Evolutionary conservation across 2,113 vertebrate genomes (phyloP).

Genomic region (Limnothrissa miodon): DNA sequence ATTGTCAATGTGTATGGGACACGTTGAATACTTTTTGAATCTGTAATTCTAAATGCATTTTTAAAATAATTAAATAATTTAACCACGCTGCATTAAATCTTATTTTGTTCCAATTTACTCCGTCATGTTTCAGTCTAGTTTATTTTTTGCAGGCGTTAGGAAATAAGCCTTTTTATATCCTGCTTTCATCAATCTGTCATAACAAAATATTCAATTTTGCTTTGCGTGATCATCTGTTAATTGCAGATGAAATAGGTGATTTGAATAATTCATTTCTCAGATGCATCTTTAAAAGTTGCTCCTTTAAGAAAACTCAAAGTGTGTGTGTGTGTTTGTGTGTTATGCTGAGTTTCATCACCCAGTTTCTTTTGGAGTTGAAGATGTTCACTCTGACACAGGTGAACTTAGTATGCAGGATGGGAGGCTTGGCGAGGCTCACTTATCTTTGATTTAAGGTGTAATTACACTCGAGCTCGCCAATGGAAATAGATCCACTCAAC

Average conservation of each 20-base stretch:
- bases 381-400: not conserved
- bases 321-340: not conserved
- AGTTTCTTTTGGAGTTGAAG: not conserved
- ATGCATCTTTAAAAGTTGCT: not conserved
- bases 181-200: conserved; percentile 3
- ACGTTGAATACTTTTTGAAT: not conserved
- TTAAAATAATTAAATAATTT: not conserved
- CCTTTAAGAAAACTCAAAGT: not conserved
- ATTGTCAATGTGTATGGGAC: not conserved
- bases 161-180: not conserved
- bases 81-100: not conserved
- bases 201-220: conserved; percentile 9
- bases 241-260: conserved; percentile 5
- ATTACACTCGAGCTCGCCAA: not conserved
- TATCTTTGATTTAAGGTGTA: conserved; percentile 2
- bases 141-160: not conserved
- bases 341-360: not conserved
- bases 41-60: not conserved
- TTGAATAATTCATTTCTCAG: conserved; percentile 9
- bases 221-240: conserved; percentile 6
- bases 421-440: not conserved
- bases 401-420: conserved; percentile 1
- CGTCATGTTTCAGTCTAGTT: not conserved
- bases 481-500: not conserved
- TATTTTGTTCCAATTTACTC: not conserved